Percentiles rank a stretch among this genome's conserved stretches.
Conservation (phyloP, 2,888 invertebrate genomes). For the Cerceris ruficornis region DNA sequence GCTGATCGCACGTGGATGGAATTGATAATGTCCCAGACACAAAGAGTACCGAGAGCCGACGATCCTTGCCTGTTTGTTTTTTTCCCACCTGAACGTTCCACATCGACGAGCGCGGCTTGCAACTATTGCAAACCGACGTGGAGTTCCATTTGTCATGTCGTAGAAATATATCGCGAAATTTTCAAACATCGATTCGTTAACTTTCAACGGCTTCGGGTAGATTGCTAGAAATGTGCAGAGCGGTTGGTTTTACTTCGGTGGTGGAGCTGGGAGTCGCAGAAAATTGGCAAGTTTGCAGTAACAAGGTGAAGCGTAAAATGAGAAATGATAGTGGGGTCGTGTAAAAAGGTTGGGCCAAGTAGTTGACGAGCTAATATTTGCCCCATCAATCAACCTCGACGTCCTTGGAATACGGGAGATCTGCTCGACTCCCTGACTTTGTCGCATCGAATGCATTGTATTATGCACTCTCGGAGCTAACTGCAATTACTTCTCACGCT, state of each 20-base stretch:
- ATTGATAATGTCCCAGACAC: not conserved
- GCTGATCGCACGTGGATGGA: not conserved
- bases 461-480: slow-evolving; percentile 9
- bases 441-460: slow-evolving; percentile 41
- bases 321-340: not conserved
- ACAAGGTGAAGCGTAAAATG: not conserved
- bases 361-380: slow-evolving; percentile 54
- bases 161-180: too few relatives aligned
- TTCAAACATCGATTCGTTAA: too few relatives aligned
- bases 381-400: slow-evolving; percentile 51
- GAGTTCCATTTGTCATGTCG: too few relatives aligned
- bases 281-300: not conserved
- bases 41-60: not conserved
- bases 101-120: not conserved
- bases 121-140: too few relatives aligned
- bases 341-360: slow-evolving; percentile 34
- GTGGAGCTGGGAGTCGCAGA: not conserved
- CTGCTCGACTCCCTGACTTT: slow-evolving; percentile 17
- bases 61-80: not conserved
- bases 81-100: not conserved
- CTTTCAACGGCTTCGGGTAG: too few relatives aligned
- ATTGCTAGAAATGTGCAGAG: too few relatives aligned
- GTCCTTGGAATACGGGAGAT: slow-evolving; percentile 45
- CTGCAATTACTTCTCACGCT: not conserved
- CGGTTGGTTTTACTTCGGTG: too few relatives aligned